Percentiles rank a stretch among this genome's conserved stretches.
Conservation (phyloP, 2,888 invertebrate species). For the Drosophila anceps region DNA sequence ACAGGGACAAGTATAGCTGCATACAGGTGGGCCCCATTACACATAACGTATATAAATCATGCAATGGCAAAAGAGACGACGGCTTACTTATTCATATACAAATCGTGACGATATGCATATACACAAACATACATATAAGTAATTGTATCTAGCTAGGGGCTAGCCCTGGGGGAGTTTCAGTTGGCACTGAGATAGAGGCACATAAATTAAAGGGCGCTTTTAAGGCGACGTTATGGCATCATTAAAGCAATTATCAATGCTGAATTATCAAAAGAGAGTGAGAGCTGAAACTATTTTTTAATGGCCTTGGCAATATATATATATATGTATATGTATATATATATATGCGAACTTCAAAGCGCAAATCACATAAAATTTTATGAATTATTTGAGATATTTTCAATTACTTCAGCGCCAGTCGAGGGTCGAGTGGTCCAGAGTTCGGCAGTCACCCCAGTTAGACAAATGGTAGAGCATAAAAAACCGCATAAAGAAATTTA, state of each 20-base stretch:
- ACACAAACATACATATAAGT: constrained; percentile 11
- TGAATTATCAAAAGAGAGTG: constrained; percentile 52
- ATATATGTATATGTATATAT: constrained; percentile 12
- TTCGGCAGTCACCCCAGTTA: constrained; percentile 46
- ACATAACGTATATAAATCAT: constrained; percentile 69
- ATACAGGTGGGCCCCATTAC: constrained; percentile 43
- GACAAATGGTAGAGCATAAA: constrained; percentile 63
- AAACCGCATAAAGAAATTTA: constrained; percentile 79
- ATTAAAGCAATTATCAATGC: constrained; percentile 76
- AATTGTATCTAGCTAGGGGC: constrained; percentile 32
- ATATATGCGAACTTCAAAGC: constrained; percentile 47
- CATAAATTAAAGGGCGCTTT: constrained; percentile 72
- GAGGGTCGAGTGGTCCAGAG: constrained; percentile 28
- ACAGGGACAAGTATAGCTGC: constrained; percentile 53
- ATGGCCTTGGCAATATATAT: constrained; percentile 52
- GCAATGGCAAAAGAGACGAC: constrained; percentile 69
- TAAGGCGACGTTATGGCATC: constrained; percentile 75
- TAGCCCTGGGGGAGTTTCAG: constrained; percentile 9
- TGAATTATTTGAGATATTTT: constrained; percentile 82
- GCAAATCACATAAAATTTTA: constrained; percentile 78
- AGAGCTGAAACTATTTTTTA: constrained; percentile 64
- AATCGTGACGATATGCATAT: constrained; percentile 33
- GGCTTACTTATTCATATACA: constrained; percentile 58
- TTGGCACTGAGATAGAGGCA: constrained; percentile 32
- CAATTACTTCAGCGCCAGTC: constrained; percentile 62